Evolutionary conservation across 2,113 vertebrate species (phyloP).

Genomic region (Geococcyx californianus): DNA sequence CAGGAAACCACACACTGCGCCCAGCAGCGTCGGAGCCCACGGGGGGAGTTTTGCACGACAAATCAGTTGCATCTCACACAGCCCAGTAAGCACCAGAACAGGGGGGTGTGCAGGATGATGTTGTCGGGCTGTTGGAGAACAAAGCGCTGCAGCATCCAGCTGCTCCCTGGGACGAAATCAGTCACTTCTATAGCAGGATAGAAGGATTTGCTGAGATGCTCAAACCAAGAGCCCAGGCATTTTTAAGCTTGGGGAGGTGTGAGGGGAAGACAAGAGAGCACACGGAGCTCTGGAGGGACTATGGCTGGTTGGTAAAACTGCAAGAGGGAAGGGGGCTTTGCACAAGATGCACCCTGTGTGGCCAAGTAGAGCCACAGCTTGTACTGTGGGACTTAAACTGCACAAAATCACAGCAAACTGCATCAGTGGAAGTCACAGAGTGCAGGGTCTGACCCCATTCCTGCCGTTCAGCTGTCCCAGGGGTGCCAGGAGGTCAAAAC

Average conservation of each 20-base stretch:
- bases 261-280: background rate
- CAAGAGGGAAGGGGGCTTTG: background rate
- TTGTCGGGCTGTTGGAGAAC: background rate
- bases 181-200: background rate
- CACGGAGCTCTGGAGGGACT: background rate
- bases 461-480: background rate
- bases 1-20: background rate
- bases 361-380: background rate
- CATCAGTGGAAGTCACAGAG: background rate
- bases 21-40: background rate
- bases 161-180: background rate
- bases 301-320: background rate
- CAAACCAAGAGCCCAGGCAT: background rate
- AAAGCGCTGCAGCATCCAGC: background rate
- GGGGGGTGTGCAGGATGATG: rapidly evolving
- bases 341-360: background rate
- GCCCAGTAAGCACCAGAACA: background rate
- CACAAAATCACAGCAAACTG: background rate
- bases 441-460: background rate
- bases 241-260: background rate
- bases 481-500: background rate
- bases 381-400: background rate
- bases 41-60: background rate
- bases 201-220: background rate
- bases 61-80: rapidly evolving